A percentile compares a stretch with the other conserved stretches of the same genome.
phyloP scores from a whole-genome alignment of 30 jellyfish, hydroid and myxozoan genomes.

The Morbakka virulenta region DNA sequence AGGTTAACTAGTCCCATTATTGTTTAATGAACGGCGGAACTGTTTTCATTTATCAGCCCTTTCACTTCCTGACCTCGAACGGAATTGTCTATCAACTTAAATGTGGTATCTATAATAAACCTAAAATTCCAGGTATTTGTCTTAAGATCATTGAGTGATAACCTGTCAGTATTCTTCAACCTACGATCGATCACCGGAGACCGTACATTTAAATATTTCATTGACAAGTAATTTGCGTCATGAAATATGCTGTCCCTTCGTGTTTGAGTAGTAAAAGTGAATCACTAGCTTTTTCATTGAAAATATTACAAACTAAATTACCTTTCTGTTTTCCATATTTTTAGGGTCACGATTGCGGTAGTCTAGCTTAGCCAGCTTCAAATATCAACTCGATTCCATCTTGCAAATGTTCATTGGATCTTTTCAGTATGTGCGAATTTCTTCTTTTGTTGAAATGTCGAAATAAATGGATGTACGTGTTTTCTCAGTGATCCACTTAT shows the following conservation, averaged over 20 bases:
- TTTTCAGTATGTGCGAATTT: background rate
- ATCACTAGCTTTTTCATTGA: too few relatives aligned
- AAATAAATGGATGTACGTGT: too few relatives aligned
- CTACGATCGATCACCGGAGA: background rate
- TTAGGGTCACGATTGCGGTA: too few relatives aligned
- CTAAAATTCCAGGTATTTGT: background rate
- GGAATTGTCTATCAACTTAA: too few relatives aligned
- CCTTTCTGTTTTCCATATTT: too few relatives aligned
- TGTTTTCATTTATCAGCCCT: background rate
- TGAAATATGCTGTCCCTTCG: background rate
- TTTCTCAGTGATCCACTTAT: too few relatives aligned
- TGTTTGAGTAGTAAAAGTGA: background rate
- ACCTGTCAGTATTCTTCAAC: background rate
- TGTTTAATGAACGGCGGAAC: background rate
- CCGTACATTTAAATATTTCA: background rate
- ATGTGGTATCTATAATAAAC: background rate
- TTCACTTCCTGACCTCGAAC: background rate
- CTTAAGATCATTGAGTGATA: background rate
- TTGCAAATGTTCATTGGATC: background rate
- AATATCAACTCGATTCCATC: background rate
- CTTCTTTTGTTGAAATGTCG: background rate
- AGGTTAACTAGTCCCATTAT: background rate
- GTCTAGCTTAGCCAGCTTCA: too few relatives aligned
- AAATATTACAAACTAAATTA: too few relatives aligned
- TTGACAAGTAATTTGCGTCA: background rate